These are phyloP conservation scores for Balearica regulorum DNA, from an alignment of 2,797 vertebrate genomes.

Conservation along the genomic window DNA sequence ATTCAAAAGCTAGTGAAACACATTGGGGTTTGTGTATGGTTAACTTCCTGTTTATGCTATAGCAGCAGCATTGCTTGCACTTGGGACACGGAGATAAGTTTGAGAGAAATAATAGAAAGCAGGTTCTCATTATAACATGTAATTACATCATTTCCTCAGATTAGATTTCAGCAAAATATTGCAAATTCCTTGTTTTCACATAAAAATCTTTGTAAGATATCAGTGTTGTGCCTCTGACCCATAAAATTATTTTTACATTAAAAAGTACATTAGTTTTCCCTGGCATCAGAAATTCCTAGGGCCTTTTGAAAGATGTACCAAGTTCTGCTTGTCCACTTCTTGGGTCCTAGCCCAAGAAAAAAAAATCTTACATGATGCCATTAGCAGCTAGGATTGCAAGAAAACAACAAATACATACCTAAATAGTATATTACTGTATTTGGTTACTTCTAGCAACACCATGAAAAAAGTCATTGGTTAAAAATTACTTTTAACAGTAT, in stretches of 20 bases:
- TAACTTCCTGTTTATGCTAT: not conserved
- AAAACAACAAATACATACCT: not conserved
- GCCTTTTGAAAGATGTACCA: not conserved
- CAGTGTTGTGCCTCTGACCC: not conserved
- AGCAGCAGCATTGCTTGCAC: not conserved
- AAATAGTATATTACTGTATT: not conserved
- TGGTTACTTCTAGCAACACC: not conserved
- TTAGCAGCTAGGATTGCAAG: not conserved
- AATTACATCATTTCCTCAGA: slow-evolving; percentile 30
- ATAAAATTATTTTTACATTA: not conserved
- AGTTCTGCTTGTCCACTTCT: not conserved
- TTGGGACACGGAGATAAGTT: not conserved
- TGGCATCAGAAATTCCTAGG: not conserved
- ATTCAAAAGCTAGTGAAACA: not conserved
- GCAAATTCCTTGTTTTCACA: slow-evolving; percentile 3
- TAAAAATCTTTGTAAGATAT: not conserved
- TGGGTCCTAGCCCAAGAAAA: not conserved
- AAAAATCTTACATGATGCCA: not conserved
- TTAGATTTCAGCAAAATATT: not conserved
- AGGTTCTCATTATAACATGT: not conserved
- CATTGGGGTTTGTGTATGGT: not conserved
- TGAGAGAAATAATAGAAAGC: not conserved
- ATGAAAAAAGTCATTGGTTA: not conserved
- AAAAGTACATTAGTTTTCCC: not conserved
- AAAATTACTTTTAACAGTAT: not conserved